phyloP scores from a whole-genome alignment of 2,888 invertebrate species.

The Thereva nobilitata region DNA sequence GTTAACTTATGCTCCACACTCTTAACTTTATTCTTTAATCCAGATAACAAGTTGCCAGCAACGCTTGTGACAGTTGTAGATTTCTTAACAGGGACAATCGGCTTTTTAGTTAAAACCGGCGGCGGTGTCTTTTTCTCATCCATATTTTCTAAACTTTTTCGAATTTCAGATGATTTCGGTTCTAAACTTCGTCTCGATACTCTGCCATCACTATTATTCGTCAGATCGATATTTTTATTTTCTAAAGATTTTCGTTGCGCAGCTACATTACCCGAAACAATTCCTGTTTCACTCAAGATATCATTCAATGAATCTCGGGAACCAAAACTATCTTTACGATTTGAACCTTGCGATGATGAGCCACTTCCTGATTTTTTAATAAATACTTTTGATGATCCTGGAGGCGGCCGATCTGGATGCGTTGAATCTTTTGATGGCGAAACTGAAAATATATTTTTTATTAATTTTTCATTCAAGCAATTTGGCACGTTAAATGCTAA shows the following conservation, averaged over 20 bases:
- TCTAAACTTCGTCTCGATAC: constrained; percentile 39
- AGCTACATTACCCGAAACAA: constrained; percentile 59
- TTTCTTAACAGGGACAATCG: constrained; percentile 70
- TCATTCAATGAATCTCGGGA: constrained; percentile 57
- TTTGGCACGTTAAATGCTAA: background rate
- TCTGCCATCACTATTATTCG: constrained; percentile 37
- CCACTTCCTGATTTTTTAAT: constrained; percentile 51
- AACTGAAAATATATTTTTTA: constrained; percentile 37
- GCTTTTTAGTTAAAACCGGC: constrained; percentile 65
- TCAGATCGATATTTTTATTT: constrained; percentile 54
- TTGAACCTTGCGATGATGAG: constrained; percentile 49
- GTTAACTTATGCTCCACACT: constrained; percentile 62
- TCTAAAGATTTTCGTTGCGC: constrained; percentile 62
- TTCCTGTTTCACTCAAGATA: constrained; percentile 55
- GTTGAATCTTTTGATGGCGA: constrained; percentile 49
- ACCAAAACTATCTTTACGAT: constrained; percentile 56
- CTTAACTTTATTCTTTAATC: constrained; percentile 65
- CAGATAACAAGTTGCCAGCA: constrained; percentile 64
- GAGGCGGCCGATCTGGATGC: constrained; percentile 60
- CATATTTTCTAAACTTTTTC: constrained; percentile 55
- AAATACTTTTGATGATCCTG: constrained; percentile 53
- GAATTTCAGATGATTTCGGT: constrained; percentile 48
- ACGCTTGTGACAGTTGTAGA: constrained; percentile 66
- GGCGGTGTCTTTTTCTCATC: constrained; percentile 60
- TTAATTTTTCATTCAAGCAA: background rate